These are phyloP conservation scores for Pteria penguin DNA, from an alignment of 2,888 invertebrate genomes.

Conservation along the genomic window DNA sequence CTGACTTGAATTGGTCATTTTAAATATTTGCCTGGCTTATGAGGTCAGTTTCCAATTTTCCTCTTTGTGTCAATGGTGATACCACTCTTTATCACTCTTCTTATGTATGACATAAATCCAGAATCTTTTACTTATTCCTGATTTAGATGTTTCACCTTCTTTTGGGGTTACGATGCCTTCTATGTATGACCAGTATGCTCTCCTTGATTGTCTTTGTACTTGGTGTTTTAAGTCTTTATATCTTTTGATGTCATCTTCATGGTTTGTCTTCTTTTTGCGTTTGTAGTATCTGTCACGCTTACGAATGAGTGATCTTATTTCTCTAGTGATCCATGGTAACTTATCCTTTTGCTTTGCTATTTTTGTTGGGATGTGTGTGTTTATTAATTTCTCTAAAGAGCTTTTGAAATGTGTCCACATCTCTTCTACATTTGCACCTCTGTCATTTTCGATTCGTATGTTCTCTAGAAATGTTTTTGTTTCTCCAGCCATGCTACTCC, in stretches of 20 bases:
- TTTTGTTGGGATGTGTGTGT: constrained; percentile 6
- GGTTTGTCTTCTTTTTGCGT: constrained; percentile 10
- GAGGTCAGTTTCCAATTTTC: too few species aligned
- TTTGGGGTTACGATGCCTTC: neutral
- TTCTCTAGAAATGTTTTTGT: neutral
- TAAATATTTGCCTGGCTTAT: constrained; percentile 30
- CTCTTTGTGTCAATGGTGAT: constrained; percentile 14
- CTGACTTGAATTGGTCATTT: constrained; percentile 31
- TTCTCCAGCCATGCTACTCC: constrained; percentile 8
- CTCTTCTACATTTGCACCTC: too few species aligned
- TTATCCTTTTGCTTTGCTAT: constrained; percentile 1
- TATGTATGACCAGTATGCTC: neutral
- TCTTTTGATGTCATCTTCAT: constrained; percentile 2
- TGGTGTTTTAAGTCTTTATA: neutral
- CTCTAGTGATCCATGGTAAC: constrained; percentile 11
- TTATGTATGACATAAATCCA: constrained; percentile 11
- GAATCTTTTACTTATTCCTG: neutral
- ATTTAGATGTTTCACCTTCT: neutral
- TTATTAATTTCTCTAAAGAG: neutral
- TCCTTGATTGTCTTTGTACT: neutral
- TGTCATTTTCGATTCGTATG: too few species aligned
- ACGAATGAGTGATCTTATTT: constrained; percentile 5
- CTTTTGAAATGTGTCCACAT: neutral
- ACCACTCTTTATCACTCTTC: constrained; percentile 15
- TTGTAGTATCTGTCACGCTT: neutral